A percentile compares a stretch with the other conserved stretches of the same genome.
phyloP scores from a whole-genome alignment of 2,797 vertebrate genomes.

The Hafferia zeledoni region DNA sequence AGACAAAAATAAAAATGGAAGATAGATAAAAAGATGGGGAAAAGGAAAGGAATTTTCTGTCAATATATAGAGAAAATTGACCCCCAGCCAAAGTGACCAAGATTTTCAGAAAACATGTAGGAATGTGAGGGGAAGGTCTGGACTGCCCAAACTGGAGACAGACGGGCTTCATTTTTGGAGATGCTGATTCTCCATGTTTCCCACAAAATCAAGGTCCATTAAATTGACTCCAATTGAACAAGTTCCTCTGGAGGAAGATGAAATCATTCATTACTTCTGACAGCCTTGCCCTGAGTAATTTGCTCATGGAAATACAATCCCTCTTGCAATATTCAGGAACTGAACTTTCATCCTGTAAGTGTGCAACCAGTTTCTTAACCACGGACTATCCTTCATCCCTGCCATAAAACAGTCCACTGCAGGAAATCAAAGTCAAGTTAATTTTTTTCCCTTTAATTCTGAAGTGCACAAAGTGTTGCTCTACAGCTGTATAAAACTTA shows the following conservation, averaged over 20 bases:
- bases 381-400: neutral
- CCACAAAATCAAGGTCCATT: neutral
- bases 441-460: neutral
- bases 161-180: neutral
- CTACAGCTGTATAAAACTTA: neutral
- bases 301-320: neutral
- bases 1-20: neutral
- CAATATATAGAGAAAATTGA: neutral
- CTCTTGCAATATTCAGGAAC: neutral
- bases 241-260: neutral
- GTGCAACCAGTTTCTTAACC: neutral
- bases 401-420: neutral
- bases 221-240: neutral
- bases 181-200: neutral
- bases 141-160: neutral
- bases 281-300: neutral
- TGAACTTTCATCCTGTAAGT: neutral
- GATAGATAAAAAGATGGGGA: neutral
- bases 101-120: neutral
- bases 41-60: neutral
- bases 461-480: neutral
- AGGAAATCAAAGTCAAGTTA: neutral
- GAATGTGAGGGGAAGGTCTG: neutral
- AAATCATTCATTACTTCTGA: neutral
- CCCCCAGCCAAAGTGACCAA: accelerated